Evolutionary conservation across 1,140 invertebrate genomes (phyloP), one percentile per base, ranked within the genome.

Genomic region (Zaprionus capensis): DNA sequence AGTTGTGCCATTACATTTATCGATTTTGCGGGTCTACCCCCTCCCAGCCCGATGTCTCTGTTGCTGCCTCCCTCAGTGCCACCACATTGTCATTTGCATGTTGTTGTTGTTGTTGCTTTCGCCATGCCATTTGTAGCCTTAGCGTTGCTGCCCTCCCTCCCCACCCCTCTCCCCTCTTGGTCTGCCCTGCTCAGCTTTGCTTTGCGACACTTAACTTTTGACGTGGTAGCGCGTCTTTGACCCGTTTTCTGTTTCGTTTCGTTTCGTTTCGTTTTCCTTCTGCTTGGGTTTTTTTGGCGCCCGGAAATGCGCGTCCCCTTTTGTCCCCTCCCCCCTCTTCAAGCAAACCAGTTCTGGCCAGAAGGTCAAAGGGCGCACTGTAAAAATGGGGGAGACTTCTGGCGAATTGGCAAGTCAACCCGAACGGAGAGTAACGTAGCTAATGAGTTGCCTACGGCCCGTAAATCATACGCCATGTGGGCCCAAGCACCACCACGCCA

Each of bases 201-300:
- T 83, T 82, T 81, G 78, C 71, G 84, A 88, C 84, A 88, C 84
- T 88, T 84, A 87, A 88, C 81, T 77, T 88, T 88, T 83, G 73
- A 76, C 82, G 78, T 78, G 49, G 62, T 74, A 74, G 76, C 80
- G 80, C 80, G 76, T 86, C 82, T 86, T 86, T 82, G 80, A 82
- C 77, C 83, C 73, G 76, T 82, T 83, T 82, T 26, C 24, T 26
- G 24, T 26, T 77, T 70, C n/a, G 68, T 64, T 51, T 46, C 41
- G 14, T 41, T 49, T 74, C 51, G 46, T 69, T 41, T 63, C 28
- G 15, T 46, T 49, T 56, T 38, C 58, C 62, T 75, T 75, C 26
- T 58, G 15, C 36, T 26, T 69, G 46, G 15, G 26, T 55, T 71
- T 59, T 56, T 58, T 20, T n/a, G 63, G 65, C 65, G 74, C 66